Conservation (phyloP, 2,888 invertebrate species). For the Drosophila borborema region DNA sequence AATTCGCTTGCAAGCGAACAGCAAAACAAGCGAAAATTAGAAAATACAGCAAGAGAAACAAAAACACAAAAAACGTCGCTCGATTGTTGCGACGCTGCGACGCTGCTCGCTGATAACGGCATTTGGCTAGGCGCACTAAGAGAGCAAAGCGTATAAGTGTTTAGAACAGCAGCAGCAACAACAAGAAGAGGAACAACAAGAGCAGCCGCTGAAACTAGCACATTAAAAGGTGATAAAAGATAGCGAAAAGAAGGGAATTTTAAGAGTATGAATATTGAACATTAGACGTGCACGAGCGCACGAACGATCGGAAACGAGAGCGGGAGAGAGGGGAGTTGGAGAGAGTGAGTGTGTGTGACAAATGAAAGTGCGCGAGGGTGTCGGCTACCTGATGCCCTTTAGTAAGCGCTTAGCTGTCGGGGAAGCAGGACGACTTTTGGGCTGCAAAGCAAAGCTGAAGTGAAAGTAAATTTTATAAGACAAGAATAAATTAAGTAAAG, state of each 20-base stretch:
- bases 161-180: not conserved
- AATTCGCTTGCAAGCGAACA: constrained; percentile 37
- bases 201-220: constrained; percentile 4
- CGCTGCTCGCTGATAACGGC: constrained; percentile 35
- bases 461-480: not conserved
- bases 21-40: constrained; percentile 4
- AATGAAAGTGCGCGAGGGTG: not conserved
- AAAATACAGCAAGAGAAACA: constrained; percentile 10
- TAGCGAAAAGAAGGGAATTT: constrained; percentile 23
- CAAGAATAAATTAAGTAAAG: not conserved
- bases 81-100: constrained; percentile 1
- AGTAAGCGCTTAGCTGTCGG: not conserved
- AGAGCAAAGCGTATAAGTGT: constrained; percentile 1
- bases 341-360: not conserved
- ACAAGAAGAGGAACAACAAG: not conserved
- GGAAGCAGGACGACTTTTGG: not conserved
- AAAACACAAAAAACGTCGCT: constrained; percentile 15
- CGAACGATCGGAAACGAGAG: too few species aligned
- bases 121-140: not conserved
- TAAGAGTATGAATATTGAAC: not conserved
- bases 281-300: not conserved
- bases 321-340: too few species aligned
- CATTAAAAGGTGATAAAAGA: constrained; percentile 43
- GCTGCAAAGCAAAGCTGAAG: not conserved
- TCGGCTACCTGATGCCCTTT: constrained; percentile 5